Percentiles rank a stretch among this genome's conserved stretches.
Conservation (phyloP, 2,113 vertebrate species). For the Crypturellus undulatus region DNA sequence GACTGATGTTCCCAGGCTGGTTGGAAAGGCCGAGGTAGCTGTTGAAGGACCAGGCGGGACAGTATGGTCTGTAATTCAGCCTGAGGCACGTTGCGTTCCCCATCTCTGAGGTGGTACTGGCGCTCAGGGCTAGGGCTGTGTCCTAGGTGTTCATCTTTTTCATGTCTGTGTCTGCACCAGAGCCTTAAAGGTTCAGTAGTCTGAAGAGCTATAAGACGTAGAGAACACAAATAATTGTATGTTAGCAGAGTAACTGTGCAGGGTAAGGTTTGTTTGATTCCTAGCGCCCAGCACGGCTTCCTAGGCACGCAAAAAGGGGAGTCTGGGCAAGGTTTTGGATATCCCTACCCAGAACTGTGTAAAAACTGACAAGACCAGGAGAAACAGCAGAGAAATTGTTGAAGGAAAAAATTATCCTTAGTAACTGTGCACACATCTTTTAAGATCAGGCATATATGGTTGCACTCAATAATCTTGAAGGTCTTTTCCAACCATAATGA, state of each 20-base stretch:
- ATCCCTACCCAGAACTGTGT: background rate
- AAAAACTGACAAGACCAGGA: accelerated
- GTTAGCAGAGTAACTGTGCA: background rate
- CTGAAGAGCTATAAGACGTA: background rate
- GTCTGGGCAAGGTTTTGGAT: background rate
- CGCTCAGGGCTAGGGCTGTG: too few species aligned
- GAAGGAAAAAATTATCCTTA: background rate
- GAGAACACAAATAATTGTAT: accelerated
- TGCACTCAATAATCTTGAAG: too few species aligned
- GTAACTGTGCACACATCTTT: background rate
- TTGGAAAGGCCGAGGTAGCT: too few species aligned
- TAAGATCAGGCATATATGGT: background rate
- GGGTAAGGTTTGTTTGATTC: background rate
- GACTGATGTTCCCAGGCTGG: too few species aligned
- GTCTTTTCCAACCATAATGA: too few species aligned
- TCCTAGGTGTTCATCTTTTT: background rate
- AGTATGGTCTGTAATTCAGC: too few species aligned
- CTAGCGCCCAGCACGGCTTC: background rate
- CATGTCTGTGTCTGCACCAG: background rate
- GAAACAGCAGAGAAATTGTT: background rate
- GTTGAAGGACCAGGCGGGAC: too few species aligned
- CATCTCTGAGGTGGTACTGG: too few species aligned
- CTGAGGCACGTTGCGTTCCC: too few species aligned
- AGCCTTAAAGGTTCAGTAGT: too few species aligned
- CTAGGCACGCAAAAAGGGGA: accelerated